Evolutionary conservation across 2,113 vertebrate species (phyloP).

Genomic region (Polypterus senegalus): DNA sequence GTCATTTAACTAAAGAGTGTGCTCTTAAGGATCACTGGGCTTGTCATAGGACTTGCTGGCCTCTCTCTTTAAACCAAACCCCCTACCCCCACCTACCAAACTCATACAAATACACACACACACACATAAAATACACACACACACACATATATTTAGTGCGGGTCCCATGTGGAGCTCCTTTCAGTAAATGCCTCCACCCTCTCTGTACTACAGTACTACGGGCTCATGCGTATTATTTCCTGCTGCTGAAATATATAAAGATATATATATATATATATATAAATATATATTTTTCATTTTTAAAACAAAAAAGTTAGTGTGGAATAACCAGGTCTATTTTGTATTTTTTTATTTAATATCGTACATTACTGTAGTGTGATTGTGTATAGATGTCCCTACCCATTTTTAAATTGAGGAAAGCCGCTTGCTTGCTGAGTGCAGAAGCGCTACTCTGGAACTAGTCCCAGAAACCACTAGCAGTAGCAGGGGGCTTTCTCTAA

Average conservation of each 20-base stretch:
- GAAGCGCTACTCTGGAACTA: conserved; percentile 67
- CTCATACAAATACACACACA: too few relatives aligned
- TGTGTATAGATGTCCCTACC: conserved; percentile 66
- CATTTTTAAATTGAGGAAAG: conserved; percentile 56
- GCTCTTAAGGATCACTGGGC: conserved; percentile 46
- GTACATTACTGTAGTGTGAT: conserved; percentile 93
- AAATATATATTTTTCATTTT: conserved; percentile 67
- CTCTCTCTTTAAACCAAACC: conserved; percentile 24
- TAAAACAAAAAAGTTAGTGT: conserved; percentile 60
- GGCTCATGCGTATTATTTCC: conserved; percentile 71
- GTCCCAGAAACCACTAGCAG: conserved; percentile 80
- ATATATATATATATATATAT: conserved; percentile 32
- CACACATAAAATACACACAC: too few relatives aligned
- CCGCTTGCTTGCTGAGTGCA: conserved; percentile 54
- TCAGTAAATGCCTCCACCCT: conserved; percentile 49
- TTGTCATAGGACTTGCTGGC: conserved; percentile 41
- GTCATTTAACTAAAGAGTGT: conserved; percentile 51
- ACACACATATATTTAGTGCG: conserved; percentile 34
- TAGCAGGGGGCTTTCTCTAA: conserved; percentile 27
- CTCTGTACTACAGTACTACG: conserved; percentile 58
- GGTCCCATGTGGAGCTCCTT: conserved; percentile 54
- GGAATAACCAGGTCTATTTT: conserved; percentile 77
- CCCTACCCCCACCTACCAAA: too few relatives aligned
- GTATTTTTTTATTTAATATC: conserved; percentile 81
- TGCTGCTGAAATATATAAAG: conserved; percentile 67